phyloP scores from a whole-genome alignment of 2,113 vertebrate genomes.

The Pogona vitticeps region DNA sequence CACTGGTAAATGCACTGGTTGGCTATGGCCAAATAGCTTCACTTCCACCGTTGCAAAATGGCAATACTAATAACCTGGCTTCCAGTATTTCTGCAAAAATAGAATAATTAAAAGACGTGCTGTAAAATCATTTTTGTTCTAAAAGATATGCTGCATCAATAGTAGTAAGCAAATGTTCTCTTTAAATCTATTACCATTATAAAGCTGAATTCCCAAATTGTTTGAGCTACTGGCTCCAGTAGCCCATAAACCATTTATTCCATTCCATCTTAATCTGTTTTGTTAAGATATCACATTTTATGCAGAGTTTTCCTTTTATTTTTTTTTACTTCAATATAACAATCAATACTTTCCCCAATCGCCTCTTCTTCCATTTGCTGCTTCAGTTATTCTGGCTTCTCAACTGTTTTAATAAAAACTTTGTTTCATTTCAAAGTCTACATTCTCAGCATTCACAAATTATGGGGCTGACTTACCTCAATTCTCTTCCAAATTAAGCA shows the following conservation, averaged over 20 bases:
- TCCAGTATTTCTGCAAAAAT: neutral
- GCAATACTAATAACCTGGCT: neutral
- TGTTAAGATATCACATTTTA: conserved; percentile 55
- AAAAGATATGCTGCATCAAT: conserved; percentile 13
- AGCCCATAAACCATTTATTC: conserved; percentile 45
- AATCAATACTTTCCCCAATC: neutral
- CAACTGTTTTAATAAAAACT: conserved; percentile 64
- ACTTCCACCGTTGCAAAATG: neutral
- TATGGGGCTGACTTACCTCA: conserved; percentile 31
- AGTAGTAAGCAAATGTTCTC: conserved; percentile 27
- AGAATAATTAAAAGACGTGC: conserved; percentile 9
- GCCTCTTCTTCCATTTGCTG: conserved; percentile 44
- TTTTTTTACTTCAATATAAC: conserved; percentile 36
- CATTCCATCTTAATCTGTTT: conserved; percentile 56
- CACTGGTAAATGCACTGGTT: neutral
- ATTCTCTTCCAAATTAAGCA: conserved; percentile 40
- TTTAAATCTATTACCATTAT: conserved; percentile 35
- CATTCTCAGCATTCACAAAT: conserved; percentile 57
- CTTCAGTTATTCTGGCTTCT: conserved; percentile 47
- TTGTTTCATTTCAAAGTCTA: conserved; percentile 64
- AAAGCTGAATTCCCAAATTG: conserved; percentile 49
- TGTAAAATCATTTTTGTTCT: neutral
- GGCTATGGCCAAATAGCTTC: neutral
- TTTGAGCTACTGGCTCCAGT: conserved; percentile 47
- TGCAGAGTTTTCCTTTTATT: conserved; percentile 34